A percentile compares a stretch with the other conserved stretches of the same genome.
These are phyloP conservation scores for Phyllostomus discolor DNA, from an alignment of 2,113 vertebrate species.

Conservation along the genomic window DNA sequence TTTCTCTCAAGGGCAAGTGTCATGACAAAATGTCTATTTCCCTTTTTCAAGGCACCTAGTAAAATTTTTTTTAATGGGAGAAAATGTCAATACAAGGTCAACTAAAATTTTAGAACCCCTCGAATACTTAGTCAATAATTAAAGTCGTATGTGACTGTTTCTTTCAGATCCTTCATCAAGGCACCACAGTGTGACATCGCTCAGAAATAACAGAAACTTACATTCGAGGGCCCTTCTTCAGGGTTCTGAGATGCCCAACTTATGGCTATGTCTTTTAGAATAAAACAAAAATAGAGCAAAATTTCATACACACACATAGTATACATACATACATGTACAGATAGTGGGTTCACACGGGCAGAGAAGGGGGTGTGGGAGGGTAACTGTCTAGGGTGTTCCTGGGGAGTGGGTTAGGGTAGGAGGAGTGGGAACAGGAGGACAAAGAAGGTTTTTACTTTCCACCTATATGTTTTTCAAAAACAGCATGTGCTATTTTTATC, in stretches of 20 bases:
- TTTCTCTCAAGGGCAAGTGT: neutral
- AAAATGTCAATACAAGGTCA: neutral
- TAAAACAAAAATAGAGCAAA: neutral
- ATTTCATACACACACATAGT: too few species aligned
- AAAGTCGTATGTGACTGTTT: neutral
- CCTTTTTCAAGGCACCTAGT: neutral
- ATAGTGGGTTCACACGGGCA: neutral
- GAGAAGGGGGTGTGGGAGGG: neutral
- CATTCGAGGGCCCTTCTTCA: neutral
- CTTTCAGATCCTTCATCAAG: neutral
- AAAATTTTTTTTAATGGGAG: neutral
- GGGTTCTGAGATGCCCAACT: neutral
- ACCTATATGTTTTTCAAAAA: neutral
- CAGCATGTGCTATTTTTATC: neutral
- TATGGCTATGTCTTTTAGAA: neutral
- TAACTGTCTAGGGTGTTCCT: neutral
- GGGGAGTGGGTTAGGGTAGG: neutral
- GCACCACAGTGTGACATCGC: neutral
- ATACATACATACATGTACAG: neutral
- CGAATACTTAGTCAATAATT: neutral
- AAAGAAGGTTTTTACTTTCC: neutral
- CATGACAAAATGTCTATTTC: neutral
- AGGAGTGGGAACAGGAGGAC: neutral
- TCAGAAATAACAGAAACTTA: neutral
- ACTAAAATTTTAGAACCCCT: neutral